phyloP scores from a whole-genome alignment of 1,140 invertebrate genomes.

The Drosophila sulfurigaster region DNA sequence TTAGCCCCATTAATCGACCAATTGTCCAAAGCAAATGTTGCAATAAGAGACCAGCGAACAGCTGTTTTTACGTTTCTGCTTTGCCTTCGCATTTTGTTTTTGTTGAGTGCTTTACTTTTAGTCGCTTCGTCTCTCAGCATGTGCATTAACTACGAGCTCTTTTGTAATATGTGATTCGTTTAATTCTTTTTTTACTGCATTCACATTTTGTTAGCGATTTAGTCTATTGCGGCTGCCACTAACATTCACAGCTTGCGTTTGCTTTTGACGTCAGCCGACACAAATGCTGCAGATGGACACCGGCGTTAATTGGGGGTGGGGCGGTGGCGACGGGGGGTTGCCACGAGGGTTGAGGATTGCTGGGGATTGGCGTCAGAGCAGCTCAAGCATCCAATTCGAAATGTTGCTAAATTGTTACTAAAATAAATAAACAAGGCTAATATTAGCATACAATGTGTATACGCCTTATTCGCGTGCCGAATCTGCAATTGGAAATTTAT shows the following conservation, averaged over 20 bases:
- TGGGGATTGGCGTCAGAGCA: background rate
- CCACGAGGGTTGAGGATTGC: too few relatives aligned
- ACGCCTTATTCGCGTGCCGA: too few relatives aligned
- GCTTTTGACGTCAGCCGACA: conserved; percentile 27
- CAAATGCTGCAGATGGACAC: conserved; percentile 11
- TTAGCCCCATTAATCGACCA: conserved; percentile 17
- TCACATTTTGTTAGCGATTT: conserved; percentile 15
- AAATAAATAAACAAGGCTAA: conserved; percentile 12
- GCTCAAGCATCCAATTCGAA: background rate
- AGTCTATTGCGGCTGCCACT: conserved; percentile 13
- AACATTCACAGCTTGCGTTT: conserved; percentile 17
- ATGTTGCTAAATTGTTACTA: conserved; percentile 32
- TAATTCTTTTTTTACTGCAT: conserved; percentile 43
- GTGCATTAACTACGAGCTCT: conserved; percentile 17
- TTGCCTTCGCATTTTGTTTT: conserved; percentile 36
- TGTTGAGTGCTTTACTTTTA: conserved; percentile 28
- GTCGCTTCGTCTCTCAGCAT: conserved; percentile 7
- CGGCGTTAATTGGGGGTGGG: background rate
- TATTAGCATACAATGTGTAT: conserved; percentile 16
- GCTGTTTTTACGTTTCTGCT: conserved; percentile 63
- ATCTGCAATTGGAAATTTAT: too few relatives aligned
- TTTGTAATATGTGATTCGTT: conserved; percentile 38
- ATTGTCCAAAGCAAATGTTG: conserved; percentile 35
- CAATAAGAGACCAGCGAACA: conserved; percentile 50
- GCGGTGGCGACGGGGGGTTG: too few relatives aligned